phyloP scores from a whole-genome alignment of 92 coral and sea anemone species.

The Porites lobata region DNA sequence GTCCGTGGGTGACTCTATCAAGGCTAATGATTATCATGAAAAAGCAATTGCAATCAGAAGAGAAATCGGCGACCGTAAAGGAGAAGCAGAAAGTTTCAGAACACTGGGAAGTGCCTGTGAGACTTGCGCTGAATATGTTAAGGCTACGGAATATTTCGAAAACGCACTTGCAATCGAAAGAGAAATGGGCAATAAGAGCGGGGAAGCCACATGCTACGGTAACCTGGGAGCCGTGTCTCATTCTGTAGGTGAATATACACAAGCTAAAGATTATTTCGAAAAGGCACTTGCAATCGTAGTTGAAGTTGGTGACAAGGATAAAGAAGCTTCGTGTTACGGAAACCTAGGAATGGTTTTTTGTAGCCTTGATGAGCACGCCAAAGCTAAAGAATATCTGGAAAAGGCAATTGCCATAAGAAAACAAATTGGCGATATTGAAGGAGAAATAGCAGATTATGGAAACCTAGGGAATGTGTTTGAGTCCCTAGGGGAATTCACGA shows the following conservation, averaged over 20 bases:
- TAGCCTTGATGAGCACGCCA: background rate
- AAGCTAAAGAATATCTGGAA: background rate
- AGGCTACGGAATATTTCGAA: background rate
- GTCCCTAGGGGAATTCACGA: background rate
- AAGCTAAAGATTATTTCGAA: background rate
- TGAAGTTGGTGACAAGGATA: background rate
- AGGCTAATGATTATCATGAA: too few relatives aligned
- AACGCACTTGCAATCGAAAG: background rate
- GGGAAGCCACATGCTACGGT: background rate
- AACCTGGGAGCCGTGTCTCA: background rate
- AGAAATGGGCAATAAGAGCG: background rate
- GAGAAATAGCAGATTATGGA: background rate
- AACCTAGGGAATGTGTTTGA: background rate
- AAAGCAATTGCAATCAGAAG: too few relatives aligned
- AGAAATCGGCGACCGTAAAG: background rate
- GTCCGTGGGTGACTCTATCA: too few relatives aligned
- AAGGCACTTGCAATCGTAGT: background rate
- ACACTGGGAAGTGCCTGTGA: background rate
- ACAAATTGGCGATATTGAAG: background rate
- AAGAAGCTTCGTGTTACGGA: background rate
- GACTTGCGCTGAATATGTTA: background rate
- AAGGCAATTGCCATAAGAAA: background rate
- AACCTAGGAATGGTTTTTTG: background rate
- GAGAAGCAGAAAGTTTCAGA: background rate
- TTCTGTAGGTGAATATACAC: background rate